These are phyloP conservation scores for Botia almorhae DNA, from an alignment of 2,797 vertebrate genomes.

Conservation along the genomic window DNA sequence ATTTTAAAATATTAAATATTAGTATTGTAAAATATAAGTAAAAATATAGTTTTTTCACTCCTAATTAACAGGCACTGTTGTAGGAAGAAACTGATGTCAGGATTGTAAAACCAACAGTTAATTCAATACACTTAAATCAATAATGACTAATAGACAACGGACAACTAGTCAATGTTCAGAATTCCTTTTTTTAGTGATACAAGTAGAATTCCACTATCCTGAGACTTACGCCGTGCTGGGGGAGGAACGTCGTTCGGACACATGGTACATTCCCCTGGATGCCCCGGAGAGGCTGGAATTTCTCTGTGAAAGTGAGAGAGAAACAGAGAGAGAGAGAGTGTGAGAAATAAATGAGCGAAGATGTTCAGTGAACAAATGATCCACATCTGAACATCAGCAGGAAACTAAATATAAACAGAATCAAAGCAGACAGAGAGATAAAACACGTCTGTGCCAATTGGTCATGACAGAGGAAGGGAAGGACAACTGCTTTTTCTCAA, in stretches of 20 bases:
- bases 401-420: background rate
- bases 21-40: too few species aligned
- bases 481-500: too few species aligned
- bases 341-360: background rate
- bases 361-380: background rate
- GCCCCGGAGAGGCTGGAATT: constrained; percentile 80
- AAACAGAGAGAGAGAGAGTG: constrained; percentile 12
- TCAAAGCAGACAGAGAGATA: background rate
- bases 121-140: too few species aligned
- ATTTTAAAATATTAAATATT: too few species aligned
- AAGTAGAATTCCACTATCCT: background rate
- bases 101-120: too few species aligned
- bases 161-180: too few species aligned
- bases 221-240: constrained; percentile 81
- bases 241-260: constrained; percentile 81
- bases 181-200: background rate
- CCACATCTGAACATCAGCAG: background rate
- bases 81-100: too few species aligned
- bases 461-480: background rate
- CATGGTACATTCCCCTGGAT: constrained; percentile 82
- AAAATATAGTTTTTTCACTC: too few species aligned
- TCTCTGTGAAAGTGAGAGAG: constrained; percentile 69
- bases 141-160: too few species aligned
- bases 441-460: background rate
- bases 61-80: too few species aligned